A percentile compares a stretch with the other conserved stretches of the same genome.
phyloP scores from a whole-genome alignment of 2,113 vertebrate genomes.

The Morone saxatilis region DNA sequence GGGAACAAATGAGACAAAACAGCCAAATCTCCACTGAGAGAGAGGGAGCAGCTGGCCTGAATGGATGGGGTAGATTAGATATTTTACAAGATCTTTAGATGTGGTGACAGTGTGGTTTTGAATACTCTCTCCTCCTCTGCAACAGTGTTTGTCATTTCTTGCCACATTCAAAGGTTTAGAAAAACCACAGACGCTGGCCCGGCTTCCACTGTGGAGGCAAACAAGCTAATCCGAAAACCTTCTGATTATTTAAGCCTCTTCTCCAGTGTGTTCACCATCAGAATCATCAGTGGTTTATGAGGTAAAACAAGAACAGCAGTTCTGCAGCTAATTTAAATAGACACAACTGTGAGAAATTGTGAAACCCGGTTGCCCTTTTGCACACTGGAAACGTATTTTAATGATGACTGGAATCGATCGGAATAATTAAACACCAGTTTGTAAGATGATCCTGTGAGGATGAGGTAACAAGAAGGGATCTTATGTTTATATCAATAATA shows the following conservation, averaged over 20 bases:
- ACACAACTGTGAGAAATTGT: not conserved
- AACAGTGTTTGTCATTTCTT: constrained; percentile 57
- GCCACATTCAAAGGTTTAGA: constrained; percentile 48
- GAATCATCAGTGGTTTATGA: constrained; percentile 5
- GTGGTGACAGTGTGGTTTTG: constrained; percentile 53
- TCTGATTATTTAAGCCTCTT: constrained; percentile 32
- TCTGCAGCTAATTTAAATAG: not conserved
- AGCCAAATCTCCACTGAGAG: constrained; percentile 25
- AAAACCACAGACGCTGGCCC: constrained; percentile 50
- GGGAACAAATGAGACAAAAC: constrained; percentile 43
- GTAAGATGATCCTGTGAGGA: not conserved
- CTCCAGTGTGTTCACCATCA: not conserved
- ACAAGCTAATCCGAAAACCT: not conserved
- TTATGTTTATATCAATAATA: not conserved
- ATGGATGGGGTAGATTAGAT: constrained; percentile 52
- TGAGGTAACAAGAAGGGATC: not conserved
- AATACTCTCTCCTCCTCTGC: constrained; percentile 40
- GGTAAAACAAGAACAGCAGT: not conserved
- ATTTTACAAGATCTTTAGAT: constrained; percentile 62
- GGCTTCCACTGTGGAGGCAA: constrained; percentile 26
- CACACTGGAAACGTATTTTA: not conserved
- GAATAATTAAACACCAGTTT: not conserved
- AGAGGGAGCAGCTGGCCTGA: constrained; percentile 53
- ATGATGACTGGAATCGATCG: not conserved
- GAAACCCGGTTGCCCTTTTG: not conserved